These are phyloP conservation scores for Ypsolopha sequella DNA, from an alignment of 2,888 invertebrate genomes.

Conservation along the genomic window DNA sequence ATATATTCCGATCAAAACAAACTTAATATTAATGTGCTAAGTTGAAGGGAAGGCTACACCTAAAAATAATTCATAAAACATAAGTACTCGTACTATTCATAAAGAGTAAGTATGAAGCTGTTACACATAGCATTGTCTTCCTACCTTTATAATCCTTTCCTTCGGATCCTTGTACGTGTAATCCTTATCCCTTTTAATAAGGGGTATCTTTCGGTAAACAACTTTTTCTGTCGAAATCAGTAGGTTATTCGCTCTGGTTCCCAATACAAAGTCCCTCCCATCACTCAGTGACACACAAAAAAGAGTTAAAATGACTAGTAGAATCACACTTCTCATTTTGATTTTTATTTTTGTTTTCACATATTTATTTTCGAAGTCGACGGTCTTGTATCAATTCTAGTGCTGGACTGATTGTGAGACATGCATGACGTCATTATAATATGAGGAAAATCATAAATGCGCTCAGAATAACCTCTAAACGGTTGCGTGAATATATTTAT, in stretches of 20 bases:
- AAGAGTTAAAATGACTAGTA: conserved; percentile 28
- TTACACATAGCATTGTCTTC: not conserved
- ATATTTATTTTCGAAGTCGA: no score
- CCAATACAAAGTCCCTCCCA: conserved; percentile 46
- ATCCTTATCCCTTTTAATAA: conserved; percentile 47
- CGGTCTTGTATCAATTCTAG: no score
- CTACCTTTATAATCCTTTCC: conserved; percentile 50
- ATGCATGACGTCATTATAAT: not conserved
- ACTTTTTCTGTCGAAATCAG: conserved; percentile 51
- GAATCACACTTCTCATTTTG: not conserved
- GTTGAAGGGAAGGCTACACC: no score
- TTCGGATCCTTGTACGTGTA: conserved; percentile 44
- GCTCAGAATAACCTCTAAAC: no score
- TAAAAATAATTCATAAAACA: no score
- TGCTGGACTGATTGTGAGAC: no score
- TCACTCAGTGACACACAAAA: conserved; percentile 29
- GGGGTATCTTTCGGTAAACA: conserved; percentile 29
- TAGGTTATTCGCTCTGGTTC: conserved; percentile 45
- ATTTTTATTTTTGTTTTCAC: no score
- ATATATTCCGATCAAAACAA: no score
- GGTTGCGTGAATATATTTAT: no score
- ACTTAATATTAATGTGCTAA: no score
- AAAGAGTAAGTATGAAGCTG: no score
- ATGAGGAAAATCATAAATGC: not conserved
- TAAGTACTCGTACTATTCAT: no score